Evolutionary conservation across 2,797 vertebrate species (phyloP).

Genomic region (Neosilurus hyrtlii): DNA sequence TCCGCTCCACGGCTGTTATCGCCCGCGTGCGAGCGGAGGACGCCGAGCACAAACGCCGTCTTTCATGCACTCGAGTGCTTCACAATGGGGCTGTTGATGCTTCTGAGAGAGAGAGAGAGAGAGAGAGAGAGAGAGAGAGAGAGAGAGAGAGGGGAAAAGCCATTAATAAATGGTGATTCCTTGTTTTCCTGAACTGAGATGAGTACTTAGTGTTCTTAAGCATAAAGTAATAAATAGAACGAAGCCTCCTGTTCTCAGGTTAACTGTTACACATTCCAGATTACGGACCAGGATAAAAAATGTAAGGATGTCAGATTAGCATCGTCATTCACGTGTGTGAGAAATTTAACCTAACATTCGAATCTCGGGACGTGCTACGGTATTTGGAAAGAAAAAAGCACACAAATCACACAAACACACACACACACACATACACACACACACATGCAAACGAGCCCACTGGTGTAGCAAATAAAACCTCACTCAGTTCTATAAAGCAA

Average conservation of each 20-base stretch:
- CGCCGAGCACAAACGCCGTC: conserved; percentile 37
- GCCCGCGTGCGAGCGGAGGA: conserved; percentile 27
- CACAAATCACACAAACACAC: no score
- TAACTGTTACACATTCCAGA: neutral
- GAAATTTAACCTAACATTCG: neutral
- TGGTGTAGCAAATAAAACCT: neutral
- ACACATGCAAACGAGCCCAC: neutral
- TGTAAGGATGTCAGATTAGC: neutral
- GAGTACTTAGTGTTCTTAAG: neutral
- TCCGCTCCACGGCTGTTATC: conserved; percentile 33
- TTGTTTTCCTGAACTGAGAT: conserved; percentile 9
- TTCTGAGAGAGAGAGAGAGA: conserved; percentile 25
- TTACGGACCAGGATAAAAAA: neutral
- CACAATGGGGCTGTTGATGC: conserved; percentile 57
- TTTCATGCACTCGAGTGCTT: conserved; percentile 31
- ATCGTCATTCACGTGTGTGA: neutral
- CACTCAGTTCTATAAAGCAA: neutral
- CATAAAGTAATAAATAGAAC: neutral
- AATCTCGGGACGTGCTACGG: no score
- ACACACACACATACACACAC: no score
- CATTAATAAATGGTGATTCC: neutral
- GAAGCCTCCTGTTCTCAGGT: neutral
- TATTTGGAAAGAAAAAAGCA: neutral
- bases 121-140: conserved; percentile 11
- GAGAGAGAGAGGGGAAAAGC: conserved; percentile 7